phyloP scores from a whole-genome alignment of 2,113 vertebrate species.

The Callocephalon fimbriatum region DNA sequence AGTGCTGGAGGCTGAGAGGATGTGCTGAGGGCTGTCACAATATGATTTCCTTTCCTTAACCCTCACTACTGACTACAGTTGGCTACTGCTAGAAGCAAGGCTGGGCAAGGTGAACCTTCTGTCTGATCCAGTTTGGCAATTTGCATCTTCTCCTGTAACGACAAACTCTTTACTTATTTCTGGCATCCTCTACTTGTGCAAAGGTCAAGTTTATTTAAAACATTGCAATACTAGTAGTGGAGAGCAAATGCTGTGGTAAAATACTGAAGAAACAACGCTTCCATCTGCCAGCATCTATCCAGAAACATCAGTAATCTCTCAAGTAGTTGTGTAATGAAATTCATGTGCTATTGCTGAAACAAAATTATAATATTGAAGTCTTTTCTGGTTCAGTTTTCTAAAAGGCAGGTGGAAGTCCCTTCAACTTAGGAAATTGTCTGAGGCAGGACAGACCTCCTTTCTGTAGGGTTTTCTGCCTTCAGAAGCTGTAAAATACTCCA shows the following conservation, averaged over 20 bases:
- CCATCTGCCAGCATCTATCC: background rate
- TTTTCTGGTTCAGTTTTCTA: background rate
- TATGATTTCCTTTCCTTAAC: background rate
- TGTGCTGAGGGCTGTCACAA: background rate
- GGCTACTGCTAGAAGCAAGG: background rate
- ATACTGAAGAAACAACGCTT: background rate
- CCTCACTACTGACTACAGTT: background rate
- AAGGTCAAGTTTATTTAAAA: background rate
- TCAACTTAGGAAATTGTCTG: background rate
- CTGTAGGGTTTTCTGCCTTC: background rate
- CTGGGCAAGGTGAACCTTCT: background rate
- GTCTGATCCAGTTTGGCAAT: too few relatives aligned
- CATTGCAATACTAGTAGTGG: too few relatives aligned
- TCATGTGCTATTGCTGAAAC: background rate
- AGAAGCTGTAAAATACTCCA: background rate
- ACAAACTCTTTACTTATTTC: background rate
- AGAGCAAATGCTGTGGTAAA: background rate
- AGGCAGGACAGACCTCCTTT: fast-evolving
- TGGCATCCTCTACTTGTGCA: fast-evolving
- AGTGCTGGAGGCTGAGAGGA: background rate
- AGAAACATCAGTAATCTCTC: background rate
- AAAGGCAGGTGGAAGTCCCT: background rate
- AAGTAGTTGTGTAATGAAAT: background rate
- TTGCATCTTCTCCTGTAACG: background rate
- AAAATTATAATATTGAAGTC: background rate